These are phyloP conservation scores for Percina caprodes DNA, from an alignment of 2,113 vertebrate species.

Conservation along the genomic window DNA sequence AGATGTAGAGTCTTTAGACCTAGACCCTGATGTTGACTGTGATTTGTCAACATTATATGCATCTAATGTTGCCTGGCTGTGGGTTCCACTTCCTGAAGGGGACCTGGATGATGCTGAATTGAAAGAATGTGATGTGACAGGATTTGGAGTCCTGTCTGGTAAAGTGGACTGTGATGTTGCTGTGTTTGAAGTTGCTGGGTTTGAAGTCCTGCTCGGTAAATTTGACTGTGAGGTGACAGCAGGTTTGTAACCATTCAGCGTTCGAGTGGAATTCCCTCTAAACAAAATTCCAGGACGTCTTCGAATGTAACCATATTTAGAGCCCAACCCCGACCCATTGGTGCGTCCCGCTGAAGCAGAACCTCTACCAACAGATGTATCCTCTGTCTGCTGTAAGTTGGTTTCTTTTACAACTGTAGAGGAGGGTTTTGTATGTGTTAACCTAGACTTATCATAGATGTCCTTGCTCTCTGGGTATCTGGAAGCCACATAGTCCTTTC, in stretches of 20 bases:
- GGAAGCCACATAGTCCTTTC: slow-evolving; percentile 61
- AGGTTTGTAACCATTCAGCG: slow-evolving; percentile 73
- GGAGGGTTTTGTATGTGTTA: slow-evolving; percentile 58
- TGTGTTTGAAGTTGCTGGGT: slow-evolving; percentile 46
- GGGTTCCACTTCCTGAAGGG: slow-evolving; percentile 19
- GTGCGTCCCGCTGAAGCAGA: slow-evolving; percentile 56
- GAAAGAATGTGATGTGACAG: slow-evolving; percentile 3
- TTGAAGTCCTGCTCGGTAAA: slow-evolving; percentile 61
- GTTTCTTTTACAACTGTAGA: slow-evolving; percentile 53
- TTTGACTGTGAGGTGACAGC: slow-evolving; percentile 69
- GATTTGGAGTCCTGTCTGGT: slow-evolving; percentile 53
- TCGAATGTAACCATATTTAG: slow-evolving; percentile 66
- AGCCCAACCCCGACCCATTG: slow-evolving; percentile 50
- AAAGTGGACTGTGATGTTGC: slow-evolving; percentile 52
- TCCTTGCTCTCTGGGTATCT: slow-evolving; percentile 65
- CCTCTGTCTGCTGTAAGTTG: slow-evolving; percentile 48
- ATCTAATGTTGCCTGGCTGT: slow-evolving; percentile 35
- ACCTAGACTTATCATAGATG: slow-evolving; percentile 39
- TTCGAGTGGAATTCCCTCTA: slow-evolving; percentile 72
- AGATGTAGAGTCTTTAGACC: slow-evolving; percentile 30
- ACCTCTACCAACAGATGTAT: slow-evolving; percentile 39
- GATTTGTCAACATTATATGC: slow-evolving; percentile 39
- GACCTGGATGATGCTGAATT: slow-evolving; percentile 39
- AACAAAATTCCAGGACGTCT: slow-evolving; percentile 65
- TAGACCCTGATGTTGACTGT: slow-evolving; percentile 37